Evolutionary conservation across 1,140 invertebrate species (phyloP).

Genomic region (Formica exsecta): DNA sequence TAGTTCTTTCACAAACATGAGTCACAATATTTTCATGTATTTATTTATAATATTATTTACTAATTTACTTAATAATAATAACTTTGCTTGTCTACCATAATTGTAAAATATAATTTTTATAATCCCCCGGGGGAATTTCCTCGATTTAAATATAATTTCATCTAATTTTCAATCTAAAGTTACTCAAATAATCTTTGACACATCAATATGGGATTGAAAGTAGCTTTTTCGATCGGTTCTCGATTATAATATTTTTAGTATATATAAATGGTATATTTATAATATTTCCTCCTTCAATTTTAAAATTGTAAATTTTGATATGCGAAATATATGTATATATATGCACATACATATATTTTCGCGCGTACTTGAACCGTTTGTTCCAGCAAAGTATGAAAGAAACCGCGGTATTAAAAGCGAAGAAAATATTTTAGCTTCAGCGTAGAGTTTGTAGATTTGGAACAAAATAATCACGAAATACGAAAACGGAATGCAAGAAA

Average conservation of each 20-base stretch:
- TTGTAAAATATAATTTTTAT: constrained; percentile 5
- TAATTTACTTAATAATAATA: too few relatives aligned
- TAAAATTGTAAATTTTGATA: neutral
- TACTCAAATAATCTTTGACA: neutral
- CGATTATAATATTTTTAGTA: neutral
- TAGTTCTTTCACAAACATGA: constrained; percentile 9
- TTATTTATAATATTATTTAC: neutral
- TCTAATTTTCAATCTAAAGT: neutral
- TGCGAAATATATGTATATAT: neutral
- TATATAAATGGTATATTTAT: neutral
- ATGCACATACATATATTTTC: neutral
- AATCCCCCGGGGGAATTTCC: too few relatives aligned
- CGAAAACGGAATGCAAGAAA: constrained; percentile 4
- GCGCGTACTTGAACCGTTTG: neutral
- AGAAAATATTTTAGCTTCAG: constrained; percentile 29
- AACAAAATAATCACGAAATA: constrained; percentile 39
- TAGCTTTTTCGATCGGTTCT: neutral
- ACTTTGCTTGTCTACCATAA: neutral
- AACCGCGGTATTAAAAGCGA: neutral
- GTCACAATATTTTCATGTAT: constrained; percentile 34
- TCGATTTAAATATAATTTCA: neutral
- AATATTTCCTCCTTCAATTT: neutral
- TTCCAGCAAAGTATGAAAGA: neutral
- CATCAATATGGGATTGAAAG: neutral
- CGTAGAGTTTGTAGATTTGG: neutral